Base-by-base conservation (phyloP, 2,888 invertebrate genomes). In the Clivina fossor region DNA sequence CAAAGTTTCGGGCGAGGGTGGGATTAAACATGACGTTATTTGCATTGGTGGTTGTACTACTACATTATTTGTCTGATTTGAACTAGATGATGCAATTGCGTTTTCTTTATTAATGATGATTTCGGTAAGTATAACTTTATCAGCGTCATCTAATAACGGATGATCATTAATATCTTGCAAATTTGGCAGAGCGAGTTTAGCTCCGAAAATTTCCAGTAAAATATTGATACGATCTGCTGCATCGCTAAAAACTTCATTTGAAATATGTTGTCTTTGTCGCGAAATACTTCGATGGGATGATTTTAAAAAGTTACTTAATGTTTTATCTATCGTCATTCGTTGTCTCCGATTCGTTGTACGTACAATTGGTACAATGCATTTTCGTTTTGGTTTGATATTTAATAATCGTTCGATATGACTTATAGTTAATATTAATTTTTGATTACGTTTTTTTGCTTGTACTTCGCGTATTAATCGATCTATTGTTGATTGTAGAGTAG, bases 281-380 rank as follows among this genome's bases (percentile, higher is more conserved):
- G 46, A 33, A 7, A 55, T 40, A 35, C 57, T 30, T 30, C 58
- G 58, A 11, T 54, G 56, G 1, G 62, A 61, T 20, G 58, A 58
- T 46, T 56, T 59, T 40, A 69, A 68, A 63, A 65, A 35, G 65
- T 62, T 1, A 57, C 58, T 9, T 9, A 68, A 40, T 54, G 65
- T 32, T 13, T 55, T 54, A 53, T 68, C 68, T 47, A 32, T 60
- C 48, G 28, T 56, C 16, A 8, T 43, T 28, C 20, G 46, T 15
- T 20, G 28, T n/a, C n/a, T n/a, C n/a, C n/a, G n/a, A n/a, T n/a
- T n/a, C n/a, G n/a, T n/a, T n/a, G n/a, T n/a, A n/a, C n/a, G n/a
- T n/a, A n/a, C n/a, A n/a, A n/a, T n/a, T n/a, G n/a, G n/a, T n/a
- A n/a, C n/a, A n/a, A n/a, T n/a, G n/a, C 11, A 24, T 41, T 16